phyloP scores from a whole-genome alignment of 2,888 invertebrate genomes.

The Kryphioiulus occultus region DNA sequence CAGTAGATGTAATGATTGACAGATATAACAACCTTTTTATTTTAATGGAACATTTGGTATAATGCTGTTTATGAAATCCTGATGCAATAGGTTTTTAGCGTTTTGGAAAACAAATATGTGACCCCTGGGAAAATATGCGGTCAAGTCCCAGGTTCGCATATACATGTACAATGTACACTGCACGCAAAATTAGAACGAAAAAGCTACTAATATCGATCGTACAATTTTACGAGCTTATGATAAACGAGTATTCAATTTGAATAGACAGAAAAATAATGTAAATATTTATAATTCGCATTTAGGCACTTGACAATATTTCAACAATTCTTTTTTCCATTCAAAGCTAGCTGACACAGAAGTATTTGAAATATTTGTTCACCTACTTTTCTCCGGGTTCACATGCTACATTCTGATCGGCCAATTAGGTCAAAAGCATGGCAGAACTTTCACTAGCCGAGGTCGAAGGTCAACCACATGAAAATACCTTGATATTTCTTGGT shows the following conservation, averaged over 20 bases:
- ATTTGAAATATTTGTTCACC: neutral
- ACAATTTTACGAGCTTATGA: neutral
- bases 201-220: too few species aligned
- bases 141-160: too few species aligned
- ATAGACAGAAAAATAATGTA: neutral
- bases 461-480: neutral
- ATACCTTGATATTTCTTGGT: neutral
- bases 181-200: too few species aligned
- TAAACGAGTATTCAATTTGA: neutral
- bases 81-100: too few species aligned
- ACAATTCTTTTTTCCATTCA: neutral
- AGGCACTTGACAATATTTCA: conserved; percentile 43
- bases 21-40: neutral
- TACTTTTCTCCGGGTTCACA: neutral
- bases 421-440: neutral
- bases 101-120: too few species aligned
- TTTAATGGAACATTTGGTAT: neutral
- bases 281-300: conserved; percentile 29
- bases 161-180: too few species aligned
- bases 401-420: neutral
- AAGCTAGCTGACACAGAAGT: neutral
- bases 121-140: too few species aligned
- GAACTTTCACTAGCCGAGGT: neutral
- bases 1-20: neutral
- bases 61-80: too few species aligned